Percentiles rank a stretch among this genome's conserved stretches.
Evolutionary conservation across 2,113 vertebrate genomes (phyloP).

Genomic region (Ailurus styani): DNA sequence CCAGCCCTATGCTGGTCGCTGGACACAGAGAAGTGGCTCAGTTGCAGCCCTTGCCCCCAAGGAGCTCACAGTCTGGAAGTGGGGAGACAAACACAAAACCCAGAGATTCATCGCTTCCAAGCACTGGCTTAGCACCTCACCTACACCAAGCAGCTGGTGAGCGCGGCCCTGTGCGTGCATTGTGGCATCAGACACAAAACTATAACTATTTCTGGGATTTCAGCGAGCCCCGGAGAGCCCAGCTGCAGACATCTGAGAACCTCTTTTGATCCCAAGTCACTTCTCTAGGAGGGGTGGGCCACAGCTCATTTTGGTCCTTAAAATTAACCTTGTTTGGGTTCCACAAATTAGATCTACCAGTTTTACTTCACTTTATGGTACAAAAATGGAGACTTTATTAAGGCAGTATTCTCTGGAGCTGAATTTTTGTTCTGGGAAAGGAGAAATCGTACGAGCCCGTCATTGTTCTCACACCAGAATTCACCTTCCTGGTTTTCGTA

Average conservation of each 20-base stretch:
- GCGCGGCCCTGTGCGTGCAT: rapidly evolving
- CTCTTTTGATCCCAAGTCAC: not conserved
- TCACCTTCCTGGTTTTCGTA: not conserved
- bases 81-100: not conserved
- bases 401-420: not conserved
- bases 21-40: not conserved
- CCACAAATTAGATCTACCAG: not conserved
- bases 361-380: not conserved
- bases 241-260: not conserved
- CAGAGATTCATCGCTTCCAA: rapidly evolving
- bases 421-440: not conserved
- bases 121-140: too few species aligned
- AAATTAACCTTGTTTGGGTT: not conserved
- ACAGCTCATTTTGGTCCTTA: not conserved
- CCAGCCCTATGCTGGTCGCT: not conserved
- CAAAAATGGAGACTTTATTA: not conserved
- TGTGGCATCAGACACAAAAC: not conserved
- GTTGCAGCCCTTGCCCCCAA: not conserved
- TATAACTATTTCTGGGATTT: not conserved
- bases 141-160: not conserved
- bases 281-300: not conserved
- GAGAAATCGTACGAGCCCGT: not conserved
- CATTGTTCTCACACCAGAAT: not conserved
- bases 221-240: not conserved
- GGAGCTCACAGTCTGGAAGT: not conserved